Conservation (phyloP, 2,888 invertebrate genomes). For the Anagyrus pseudococci region DNA sequence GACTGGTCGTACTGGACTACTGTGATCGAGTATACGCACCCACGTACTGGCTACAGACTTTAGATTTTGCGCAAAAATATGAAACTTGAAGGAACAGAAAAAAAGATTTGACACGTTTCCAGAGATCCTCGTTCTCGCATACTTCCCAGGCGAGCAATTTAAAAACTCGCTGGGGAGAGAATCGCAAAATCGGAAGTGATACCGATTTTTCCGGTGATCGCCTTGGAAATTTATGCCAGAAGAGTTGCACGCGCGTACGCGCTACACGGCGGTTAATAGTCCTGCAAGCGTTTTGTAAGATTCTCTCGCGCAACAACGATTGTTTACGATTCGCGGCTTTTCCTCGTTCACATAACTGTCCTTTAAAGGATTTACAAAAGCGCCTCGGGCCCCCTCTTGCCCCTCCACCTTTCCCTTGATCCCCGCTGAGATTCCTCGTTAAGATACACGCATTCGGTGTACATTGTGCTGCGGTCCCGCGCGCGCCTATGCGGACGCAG, state of each 20-base stretch:
- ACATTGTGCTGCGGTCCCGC: neutral
- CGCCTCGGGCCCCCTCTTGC: neutral
- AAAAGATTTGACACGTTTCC: no score
- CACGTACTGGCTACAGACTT: no score
- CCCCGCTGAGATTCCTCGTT: conserved; percentile 28
- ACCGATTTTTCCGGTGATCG: neutral
- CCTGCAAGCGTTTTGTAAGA: neutral
- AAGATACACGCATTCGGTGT: conserved; percentile 15
- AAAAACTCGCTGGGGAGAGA: neutral
- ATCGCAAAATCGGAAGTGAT: neutral
- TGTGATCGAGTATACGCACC: no score
- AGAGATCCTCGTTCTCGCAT: no score
- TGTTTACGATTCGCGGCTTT: conserved; percentile 12
- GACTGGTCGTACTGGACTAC: no score
- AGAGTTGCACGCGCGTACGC: neutral
- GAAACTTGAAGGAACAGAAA: no score
- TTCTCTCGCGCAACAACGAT: conserved; percentile 11
- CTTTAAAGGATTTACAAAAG: conserved; percentile 22
- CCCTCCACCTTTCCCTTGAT: no score
- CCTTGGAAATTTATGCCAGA: neutral
- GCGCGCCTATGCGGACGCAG: no score
- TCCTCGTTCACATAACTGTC: conserved; percentile 14
- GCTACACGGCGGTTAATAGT: neutral
- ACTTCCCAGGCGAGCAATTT: no score
- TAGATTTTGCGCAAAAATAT: no score